A percentile compares a stretch with the other conserved stretches of the same genome.
phyloP scores from a whole-genome alignment of 2,888 invertebrate genomes.

The Lepidocyrtoides sp. region DNA sequence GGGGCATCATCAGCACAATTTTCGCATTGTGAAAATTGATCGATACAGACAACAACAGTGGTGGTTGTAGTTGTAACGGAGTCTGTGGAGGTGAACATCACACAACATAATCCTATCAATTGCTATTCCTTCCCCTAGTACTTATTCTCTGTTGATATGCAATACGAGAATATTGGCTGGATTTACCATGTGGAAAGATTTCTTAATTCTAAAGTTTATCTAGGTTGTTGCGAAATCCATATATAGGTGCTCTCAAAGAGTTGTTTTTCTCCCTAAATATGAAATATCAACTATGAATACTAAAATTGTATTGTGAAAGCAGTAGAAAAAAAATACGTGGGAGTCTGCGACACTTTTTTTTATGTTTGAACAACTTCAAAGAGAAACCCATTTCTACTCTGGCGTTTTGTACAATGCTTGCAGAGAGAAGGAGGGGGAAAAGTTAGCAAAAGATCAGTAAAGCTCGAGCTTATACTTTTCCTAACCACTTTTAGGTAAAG shows the following conservation, averaged over 20 bases:
- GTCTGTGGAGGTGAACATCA: constrained; percentile 2
- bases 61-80: not conserved
- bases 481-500: not conserved
- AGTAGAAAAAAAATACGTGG: not conserved
- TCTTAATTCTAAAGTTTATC: constrained; percentile 13
- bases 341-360: not conserved
- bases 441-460: not conserved
- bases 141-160: not conserved
- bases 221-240: constrained; percentile 51
- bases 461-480: too few relatives aligned
- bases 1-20: constrained; percentile 18
- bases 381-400: not conserved
- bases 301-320: not conserved
- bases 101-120: not conserved
- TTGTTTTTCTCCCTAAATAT: constrained; percentile 18
- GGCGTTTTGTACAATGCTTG: not conserved
- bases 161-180: not conserved
- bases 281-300: not conserved
- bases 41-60: constrained; percentile 62
- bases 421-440: not conserved
- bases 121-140: constrained; percentile 34
- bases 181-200: constrained; percentile 49
- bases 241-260: constrained; percentile 6
- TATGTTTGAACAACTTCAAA: not conserved
- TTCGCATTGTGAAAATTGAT: constrained; percentile 59